Evolutionary conservation across 1,140 invertebrate genomes (phyloP).

Genomic region (Oscheius sp.): DNA sequence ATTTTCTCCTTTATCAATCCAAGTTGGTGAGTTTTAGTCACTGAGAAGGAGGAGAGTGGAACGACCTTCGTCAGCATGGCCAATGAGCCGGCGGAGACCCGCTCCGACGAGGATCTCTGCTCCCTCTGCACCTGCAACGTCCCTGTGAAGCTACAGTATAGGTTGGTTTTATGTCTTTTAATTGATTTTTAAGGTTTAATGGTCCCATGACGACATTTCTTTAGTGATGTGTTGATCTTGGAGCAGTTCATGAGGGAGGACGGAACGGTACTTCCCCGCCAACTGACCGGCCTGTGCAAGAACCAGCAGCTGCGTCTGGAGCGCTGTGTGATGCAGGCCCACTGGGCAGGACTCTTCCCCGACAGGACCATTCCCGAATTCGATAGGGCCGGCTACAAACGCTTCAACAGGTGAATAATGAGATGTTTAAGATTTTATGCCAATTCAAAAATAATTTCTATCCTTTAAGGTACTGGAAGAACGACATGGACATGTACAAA

Average conservation of each 20-base stretch:
- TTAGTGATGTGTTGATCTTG: slow-evolving; percentile 54
- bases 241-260: slow-evolving; percentile 60
- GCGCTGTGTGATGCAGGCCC: slow-evolving; percentile 60
- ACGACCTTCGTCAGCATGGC: slow-evolving; percentile 47
- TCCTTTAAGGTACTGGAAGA: slow-evolving; percentile 50
- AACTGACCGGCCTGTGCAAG: slow-evolving; percentile 57
- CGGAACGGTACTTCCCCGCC: slow-evolving; percentile 56
- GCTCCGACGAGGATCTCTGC: slow-evolving; percentile 34
- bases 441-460: not conserved
- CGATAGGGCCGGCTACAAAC: slow-evolving; percentile 58
- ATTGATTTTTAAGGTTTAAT: not conserved
- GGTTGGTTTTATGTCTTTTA: slow-evolving; percentile 17
- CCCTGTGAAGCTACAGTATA: slow-evolving; percentile 49
- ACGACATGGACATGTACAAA: slow-evolving; percentile 56
- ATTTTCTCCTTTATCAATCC: slow-evolving; percentile 7
- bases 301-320: slow-evolving; percentile 55
- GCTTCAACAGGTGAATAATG: slow-evolving; percentile 47
- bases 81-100: slow-evolving; percentile 21
- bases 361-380: slow-evolving; percentile 54
- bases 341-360: slow-evolving; percentile 59
- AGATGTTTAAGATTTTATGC: not conserved
- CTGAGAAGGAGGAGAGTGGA: slow-evolving; percentile 47
- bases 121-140: slow-evolving; percentile 51
- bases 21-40: slow-evolving; percentile 50
- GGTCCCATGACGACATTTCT: not conserved